Percentiles rank a stretch among this genome's conserved stretches.
phyloP scores from a whole-genome alignment of 2,888 invertebrate genomes.

The Charanyca ferruginea region DNA sequence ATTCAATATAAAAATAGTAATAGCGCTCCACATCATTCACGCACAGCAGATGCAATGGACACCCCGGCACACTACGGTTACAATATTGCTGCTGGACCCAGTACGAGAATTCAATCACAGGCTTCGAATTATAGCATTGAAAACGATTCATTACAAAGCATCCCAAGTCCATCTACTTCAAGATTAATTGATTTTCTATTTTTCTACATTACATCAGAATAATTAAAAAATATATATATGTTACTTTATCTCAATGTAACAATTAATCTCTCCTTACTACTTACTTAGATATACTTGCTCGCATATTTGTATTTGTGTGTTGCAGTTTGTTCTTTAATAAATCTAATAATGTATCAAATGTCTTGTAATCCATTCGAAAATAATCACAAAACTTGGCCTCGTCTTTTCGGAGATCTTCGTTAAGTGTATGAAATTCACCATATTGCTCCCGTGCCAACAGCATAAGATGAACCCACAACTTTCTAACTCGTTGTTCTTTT shows the following conservation, averaged over 20 bases:
- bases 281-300: constrained; percentile 26
- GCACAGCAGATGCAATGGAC: not conserved
- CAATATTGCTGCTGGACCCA: constrained; percentile 58
- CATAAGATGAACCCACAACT: constrained; percentile 56
- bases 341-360: constrained; percentile 53
- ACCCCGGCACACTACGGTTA: constrained; percentile 3
- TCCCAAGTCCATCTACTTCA: constrained; percentile 1
- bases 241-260: constrained; percentile 1
- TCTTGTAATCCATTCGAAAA: constrained; percentile 59
- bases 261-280: constrained; percentile 9
- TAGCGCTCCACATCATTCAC: constrained; percentile 32
- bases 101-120: constrained; percentile 42
- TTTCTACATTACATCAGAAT: not conserved
- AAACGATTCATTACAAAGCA: constrained; percentile 33
- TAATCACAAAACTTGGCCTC: constrained; percentile 58
- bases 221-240: constrained; percentile 6
- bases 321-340: constrained; percentile 56
- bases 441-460: constrained; percentile 51
- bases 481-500: constrained; percentile 51
- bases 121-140: constrained; percentile 37
- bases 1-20: constrained; percentile 42
- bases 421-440: constrained; percentile 59
- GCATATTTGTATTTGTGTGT: constrained; percentile 56
- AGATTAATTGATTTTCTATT: constrained; percentile 7
- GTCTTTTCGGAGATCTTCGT: constrained; percentile 57